phyloP scores from a whole-genome alignment of 2,797 vertebrate genomes.

The Trachurus trachurus region DNA sequence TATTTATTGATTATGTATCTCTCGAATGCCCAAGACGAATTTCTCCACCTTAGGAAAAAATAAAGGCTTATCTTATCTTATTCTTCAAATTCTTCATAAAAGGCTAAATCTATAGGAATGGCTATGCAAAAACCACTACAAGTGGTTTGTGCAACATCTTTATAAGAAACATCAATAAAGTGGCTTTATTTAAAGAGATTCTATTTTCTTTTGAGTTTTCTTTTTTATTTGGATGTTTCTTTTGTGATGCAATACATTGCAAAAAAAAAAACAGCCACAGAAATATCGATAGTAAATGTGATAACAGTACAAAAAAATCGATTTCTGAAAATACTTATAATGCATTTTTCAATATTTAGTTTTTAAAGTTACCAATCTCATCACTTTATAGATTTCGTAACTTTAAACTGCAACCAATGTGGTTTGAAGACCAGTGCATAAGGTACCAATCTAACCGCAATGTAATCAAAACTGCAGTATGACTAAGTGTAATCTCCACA shows the following conservation, averaged over 20 bases:
- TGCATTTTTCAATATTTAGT: background rate
- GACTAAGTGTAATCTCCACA: too few species aligned
- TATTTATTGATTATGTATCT: too few species aligned
- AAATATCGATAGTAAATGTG: background rate
- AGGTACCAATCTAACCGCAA: too few species aligned
- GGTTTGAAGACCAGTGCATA: too few species aligned
- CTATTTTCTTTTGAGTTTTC: background rate
- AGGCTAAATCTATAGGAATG: background rate
- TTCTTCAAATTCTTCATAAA: background rate
- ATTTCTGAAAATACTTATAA: background rate
- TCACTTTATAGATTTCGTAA: too few species aligned
- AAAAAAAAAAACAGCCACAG: background rate
- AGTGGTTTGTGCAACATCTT: background rate
- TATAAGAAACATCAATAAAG: background rate
- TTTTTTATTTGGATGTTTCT: background rate
- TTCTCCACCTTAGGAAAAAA: too few species aligned
- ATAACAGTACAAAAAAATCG: background rate
- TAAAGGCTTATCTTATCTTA: too few species aligned
- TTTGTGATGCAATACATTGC: background rate
- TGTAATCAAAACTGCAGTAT: too few species aligned
- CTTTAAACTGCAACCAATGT: too few species aligned
- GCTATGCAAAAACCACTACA: background rate
- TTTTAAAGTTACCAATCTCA: too few species aligned
- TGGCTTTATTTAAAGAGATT: background rate
- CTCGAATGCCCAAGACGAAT: too few species aligned